Conservation (phyloP, 2,888 invertebrate genomes). For the Microchrysa polita region DNA sequence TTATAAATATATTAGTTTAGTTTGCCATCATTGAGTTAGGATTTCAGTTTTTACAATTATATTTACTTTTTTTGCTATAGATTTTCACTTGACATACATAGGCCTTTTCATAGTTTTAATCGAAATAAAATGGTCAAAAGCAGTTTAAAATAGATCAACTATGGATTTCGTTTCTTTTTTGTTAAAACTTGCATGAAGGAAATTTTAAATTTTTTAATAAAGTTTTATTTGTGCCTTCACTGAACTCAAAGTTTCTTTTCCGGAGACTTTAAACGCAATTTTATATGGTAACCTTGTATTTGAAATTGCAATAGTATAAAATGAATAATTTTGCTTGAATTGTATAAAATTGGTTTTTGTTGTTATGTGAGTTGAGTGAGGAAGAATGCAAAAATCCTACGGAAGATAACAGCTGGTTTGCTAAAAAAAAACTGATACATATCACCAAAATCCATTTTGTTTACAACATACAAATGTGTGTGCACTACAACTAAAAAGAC, state of each 20-base stretch:
- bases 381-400: no score
- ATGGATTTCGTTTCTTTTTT: not conserved
- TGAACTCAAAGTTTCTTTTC: slow-evolving; percentile 36
- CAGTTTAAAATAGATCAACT: slow-evolving; percentile 39
- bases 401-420: no score
- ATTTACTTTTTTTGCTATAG: not conserved
- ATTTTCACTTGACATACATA: slow-evolving; percentile 15
- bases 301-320: no score
- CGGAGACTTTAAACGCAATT: not conserved
- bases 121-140: slow-evolving; percentile 30
- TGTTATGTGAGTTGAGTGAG: no score
- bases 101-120: slow-evolving; percentile 23
- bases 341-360: no score
- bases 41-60: not conserved
- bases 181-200: not conserved
- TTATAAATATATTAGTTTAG: not conserved
- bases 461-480: no score
- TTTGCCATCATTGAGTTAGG: slow-evolving; percentile 37
- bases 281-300: no score
- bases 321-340: no score
- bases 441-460: no score
- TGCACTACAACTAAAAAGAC: no score
- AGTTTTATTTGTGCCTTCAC: slow-evolving; percentile 38
- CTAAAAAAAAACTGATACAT: no score
- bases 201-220: not conserved